Evolutionary conservation across 2,113 vertebrate genomes (phyloP), one percentile per base, ranked within the genome.

Genomic region (Mastomys coucha): DNA sequence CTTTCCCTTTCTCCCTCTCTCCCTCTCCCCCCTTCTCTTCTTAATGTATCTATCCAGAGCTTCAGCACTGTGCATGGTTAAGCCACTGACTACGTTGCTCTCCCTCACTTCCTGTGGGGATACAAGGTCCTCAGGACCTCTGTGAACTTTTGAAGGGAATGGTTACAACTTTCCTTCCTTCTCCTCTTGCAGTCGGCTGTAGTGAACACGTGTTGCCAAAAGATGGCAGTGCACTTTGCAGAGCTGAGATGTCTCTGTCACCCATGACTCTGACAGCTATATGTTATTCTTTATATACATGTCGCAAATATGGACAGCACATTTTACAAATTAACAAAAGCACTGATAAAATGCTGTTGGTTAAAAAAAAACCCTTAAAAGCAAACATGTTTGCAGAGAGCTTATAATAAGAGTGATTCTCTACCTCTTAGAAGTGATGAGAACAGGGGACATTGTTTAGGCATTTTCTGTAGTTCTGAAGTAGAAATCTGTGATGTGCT

Each of bases 151-250:
- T 2, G 33, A 70, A 73, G 65, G 70, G 42, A 33, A 53, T 0
- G 1, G 0, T 22, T 56, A 26, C 10, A 5, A 28, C 65, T 84
- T 91, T 84, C 56, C 42, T 60, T 92, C 33, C 10, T 45, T 49
- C 69, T 24, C 1, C n/a, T n/a, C 39, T 31, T 16, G 45, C 0
- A 2, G 31, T 53, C 80, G 39, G 90, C 75, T 98, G 97, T 42
- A 97, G 91, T 97, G 93, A 97, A 24, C 81, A 28, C 45, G 12
- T 76, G 84, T 45, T 89, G 82, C 97, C 98, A 95, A 97, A 88
- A 98, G 98, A 77, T 97, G 98, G 97, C 97, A 97, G 97, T 97
- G 87, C 22, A 63, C 96, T 84, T 95, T 96, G 89, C 95, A 81
- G 84, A 51, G 1, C 90, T 0, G 85, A n/a, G 67, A 22, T 11